Evolutionary conservation across 2,888 invertebrate genomes (phyloP).

Genomic region (Liopterus haemorrhoidalis): DNA sequence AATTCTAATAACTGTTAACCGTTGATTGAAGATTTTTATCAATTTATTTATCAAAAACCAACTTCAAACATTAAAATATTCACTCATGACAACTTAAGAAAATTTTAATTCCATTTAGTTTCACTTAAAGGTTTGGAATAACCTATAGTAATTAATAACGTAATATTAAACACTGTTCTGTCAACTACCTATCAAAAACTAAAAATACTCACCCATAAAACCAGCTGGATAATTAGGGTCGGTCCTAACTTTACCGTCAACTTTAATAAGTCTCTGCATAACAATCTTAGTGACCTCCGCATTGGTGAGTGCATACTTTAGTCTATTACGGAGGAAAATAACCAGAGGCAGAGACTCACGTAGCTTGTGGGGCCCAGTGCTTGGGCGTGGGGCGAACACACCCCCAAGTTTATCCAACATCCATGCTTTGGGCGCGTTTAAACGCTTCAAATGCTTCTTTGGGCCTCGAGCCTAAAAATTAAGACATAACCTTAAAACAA

Average conservation of each 20-base stretch:
- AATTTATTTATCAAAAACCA: no score
- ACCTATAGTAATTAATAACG: no score
- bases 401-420: slow-evolving; percentile 99
- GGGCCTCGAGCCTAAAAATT: slow-evolving; percentile 86
- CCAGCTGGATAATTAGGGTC: slow-evolving; percentile 97
- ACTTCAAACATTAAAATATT: no score
- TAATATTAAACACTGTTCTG: no score
- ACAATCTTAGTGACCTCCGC: slow-evolving; percentile 96
- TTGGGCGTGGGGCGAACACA: slow-evolving; percentile 95
- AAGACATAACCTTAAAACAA: slow-evolving; percentile 21
- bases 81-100: no score
- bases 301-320: slow-evolving; percentile 96
- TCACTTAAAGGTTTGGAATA: no score
- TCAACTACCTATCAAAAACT: no score
- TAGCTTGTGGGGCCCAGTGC: slow-evolving; percentile 95
- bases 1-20: no score
- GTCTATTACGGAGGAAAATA: slow-evolving; percentile 92
- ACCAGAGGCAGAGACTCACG: slow-evolving; percentile 95
- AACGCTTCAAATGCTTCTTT: slow-evolving; percentile 98
- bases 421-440: slow-evolving; percentile 99
- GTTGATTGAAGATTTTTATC: no score
- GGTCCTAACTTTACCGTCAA: slow-evolving; percentile 96
- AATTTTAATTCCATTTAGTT: no score
- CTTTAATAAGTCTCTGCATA: slow-evolving; percentile 95
- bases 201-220: slow-evolving; percentile 84